Evolutionary conservation across 2,888 invertebrate genomes (phyloP).

Genomic region (Subacronicta megacephala): DNA sequence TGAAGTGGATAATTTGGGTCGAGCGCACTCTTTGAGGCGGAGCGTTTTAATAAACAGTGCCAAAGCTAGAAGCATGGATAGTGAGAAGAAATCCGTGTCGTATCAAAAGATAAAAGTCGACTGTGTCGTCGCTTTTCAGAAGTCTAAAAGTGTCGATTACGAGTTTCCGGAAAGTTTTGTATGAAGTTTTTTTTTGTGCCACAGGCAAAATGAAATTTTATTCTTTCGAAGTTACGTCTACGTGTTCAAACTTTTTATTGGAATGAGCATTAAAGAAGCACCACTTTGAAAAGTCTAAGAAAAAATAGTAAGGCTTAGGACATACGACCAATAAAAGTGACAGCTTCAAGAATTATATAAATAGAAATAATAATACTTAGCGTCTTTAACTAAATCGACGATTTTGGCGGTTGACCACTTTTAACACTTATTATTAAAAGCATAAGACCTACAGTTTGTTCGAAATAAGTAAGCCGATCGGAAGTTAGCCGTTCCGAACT

Average conservation of each 20-base stretch:
- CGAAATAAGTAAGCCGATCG: too few species aligned
- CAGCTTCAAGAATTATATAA: neutral
- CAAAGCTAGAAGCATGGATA: conserved; percentile 81
- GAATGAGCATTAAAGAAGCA: neutral
- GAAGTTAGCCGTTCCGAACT: too few species aligned
- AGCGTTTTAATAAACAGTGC: conserved; percentile 86
- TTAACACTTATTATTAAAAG: too few species aligned
- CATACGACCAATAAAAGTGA: too few species aligned
- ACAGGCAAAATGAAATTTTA: conserved; percentile 11
- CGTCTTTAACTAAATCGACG: too few species aligned
- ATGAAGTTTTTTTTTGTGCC: conserved; percentile 56
- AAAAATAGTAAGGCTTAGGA: too few species aligned
- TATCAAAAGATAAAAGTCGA: conserved; percentile 82
- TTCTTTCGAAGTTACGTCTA: conserved; percentile 21
- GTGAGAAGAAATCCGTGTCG: conserved; percentile 74
- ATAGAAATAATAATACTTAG: neutral
- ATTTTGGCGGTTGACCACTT: too few species aligned
- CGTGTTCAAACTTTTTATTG: conserved; percentile 8
- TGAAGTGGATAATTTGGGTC: conserved; percentile 68
- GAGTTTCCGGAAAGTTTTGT: conserved; percentile 86
- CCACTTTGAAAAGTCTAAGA: too few species aligned
- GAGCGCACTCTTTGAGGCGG: conserved; percentile 82
- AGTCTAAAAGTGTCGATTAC: conserved; percentile 80
- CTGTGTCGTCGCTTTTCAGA: conserved; percentile 82
- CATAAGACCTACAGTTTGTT: too few species aligned